Evolutionary conservation across 2,888 invertebrate species (phyloP).

Genomic region (Oscheius myriophilus): DNA sequence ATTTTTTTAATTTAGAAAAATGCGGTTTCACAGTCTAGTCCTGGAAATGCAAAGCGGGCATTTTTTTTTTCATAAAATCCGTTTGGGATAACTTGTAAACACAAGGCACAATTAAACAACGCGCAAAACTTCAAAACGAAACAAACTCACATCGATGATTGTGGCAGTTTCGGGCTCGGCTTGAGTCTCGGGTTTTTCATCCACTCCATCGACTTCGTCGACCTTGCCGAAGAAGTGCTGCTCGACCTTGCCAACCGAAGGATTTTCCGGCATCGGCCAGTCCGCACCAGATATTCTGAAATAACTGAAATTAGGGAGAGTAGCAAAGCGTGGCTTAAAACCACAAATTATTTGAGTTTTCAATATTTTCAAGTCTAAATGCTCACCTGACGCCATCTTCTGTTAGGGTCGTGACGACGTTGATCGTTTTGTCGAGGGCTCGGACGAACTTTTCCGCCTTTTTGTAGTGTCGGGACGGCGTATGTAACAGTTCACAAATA

Average conservation of each 20-base stretch:
- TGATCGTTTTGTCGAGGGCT: slow-evolving; percentile 84
- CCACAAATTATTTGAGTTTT: too few species aligned
- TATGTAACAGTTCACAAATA: slow-evolving; percentile 89
- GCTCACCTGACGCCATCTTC: slow-evolving; percentile 44
- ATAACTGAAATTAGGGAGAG: neutral
- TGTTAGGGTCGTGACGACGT: slow-evolving; percentile 60
- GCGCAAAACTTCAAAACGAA: too few species aligned
- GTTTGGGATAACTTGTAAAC: too few species aligned
- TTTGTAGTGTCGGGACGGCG: slow-evolving; percentile 91
- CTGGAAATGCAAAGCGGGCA: too few species aligned
- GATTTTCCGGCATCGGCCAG: slow-evolving; percentile 25
- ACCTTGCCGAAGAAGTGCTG: slow-evolving; percentile 39
- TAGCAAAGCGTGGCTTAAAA: neutral
- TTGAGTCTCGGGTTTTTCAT: neutral
- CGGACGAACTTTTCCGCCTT: slow-evolving; percentile 95
- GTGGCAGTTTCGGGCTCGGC: neutral
- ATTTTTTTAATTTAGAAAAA: too few species aligned
- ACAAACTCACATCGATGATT: too few species aligned
- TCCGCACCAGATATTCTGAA: slow-evolving; percentile 45
- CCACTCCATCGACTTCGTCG: slow-evolving; percentile 8
- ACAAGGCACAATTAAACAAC: too few species aligned
- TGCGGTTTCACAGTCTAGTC: too few species aligned
- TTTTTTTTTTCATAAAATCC: too few species aligned
- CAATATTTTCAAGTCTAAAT: neutral
- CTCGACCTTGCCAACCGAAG: slow-evolving; percentile 29